Conservation (phyloP, 1,140 invertebrate species). For the Odontomachus brunneus region DNA sequence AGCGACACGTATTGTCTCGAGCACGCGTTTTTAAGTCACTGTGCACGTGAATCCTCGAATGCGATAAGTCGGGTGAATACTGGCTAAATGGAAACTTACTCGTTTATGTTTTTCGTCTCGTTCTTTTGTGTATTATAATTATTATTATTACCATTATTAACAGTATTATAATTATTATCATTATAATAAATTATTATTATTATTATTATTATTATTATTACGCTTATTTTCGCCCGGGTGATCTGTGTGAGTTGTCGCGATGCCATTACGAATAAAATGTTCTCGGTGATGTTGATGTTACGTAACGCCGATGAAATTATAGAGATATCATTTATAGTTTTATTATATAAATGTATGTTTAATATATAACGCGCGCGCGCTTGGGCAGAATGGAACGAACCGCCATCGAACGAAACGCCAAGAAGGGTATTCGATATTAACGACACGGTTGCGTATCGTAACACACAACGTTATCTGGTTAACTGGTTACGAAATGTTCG, state of each 20-base stretch:
- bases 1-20: conserved; percentile 20
- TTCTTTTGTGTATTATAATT: background rate
- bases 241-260: background rate
- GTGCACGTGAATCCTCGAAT: background rate
- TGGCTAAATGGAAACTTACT: background rate
- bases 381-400: conserved; percentile 25
- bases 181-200: too few species aligned
- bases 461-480: background rate
- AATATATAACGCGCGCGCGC: conserved; percentile 22
- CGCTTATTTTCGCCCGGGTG: background rate
- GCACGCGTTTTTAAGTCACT: background rate
- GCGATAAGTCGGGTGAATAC: too few species aligned
- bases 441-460: background rate
- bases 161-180: too few species aligned
- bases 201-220: too few species aligned
- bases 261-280: conserved; percentile 37
- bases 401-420: conserved; percentile 17
- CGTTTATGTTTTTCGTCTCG: conserved; percentile 36
- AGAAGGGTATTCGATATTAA: conserved; percentile 25
- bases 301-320: conserved; percentile 47
- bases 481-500: background rate
- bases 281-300: conserved; percentile 45
- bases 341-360: conserved; percentile 12
- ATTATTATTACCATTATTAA: too few species aligned
- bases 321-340: conserved; percentile 38